phyloP scores from a whole-genome alignment of 2,113 vertebrate species.

The Danionella cerebrum region DNA sequence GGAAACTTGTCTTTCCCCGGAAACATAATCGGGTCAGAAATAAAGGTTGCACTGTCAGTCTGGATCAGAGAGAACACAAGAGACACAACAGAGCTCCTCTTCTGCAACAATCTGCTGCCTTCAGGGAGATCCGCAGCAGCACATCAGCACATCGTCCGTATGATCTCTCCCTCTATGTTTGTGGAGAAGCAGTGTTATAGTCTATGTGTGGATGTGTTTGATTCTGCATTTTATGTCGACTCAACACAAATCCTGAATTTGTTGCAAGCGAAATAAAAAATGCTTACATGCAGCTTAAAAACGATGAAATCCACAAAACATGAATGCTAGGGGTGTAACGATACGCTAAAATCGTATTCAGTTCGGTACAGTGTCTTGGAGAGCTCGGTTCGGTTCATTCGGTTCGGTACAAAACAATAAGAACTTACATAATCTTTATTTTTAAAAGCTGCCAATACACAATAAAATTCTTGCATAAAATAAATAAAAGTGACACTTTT shows the following conservation, averaged over 20 bases:
- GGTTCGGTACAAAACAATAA: no score
- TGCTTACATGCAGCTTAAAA: background rate
- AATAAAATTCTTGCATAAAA: no score
- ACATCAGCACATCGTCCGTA: no score
- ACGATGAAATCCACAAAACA: background rate
- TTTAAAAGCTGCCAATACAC: no score
- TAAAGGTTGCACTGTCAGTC: constrained; percentile 63
- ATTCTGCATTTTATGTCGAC: background rate
- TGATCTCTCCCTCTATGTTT: no score
- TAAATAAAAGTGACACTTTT: no score
- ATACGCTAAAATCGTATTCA: no score
- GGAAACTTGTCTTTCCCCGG: constrained; percentile 42
- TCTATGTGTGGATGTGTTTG: constrained; percentile 17
- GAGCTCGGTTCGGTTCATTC: no score
- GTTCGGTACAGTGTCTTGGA: no score
- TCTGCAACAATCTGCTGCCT: constrained; percentile 27
- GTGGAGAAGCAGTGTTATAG: no score
- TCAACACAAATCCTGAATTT: background rate
- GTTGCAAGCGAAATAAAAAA: background rate
- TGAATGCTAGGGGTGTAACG: no score
- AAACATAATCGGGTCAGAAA: constrained; percentile 60
- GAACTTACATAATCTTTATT: no score
- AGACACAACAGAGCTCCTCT: constrained; percentile 41
- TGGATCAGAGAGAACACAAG: constrained; percentile 48
- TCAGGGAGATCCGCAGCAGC: constrained; percentile 49